phyloP scores from a whole-genome alignment of 2,888 invertebrate species.

The Acanthosepion esculentum region DNA sequence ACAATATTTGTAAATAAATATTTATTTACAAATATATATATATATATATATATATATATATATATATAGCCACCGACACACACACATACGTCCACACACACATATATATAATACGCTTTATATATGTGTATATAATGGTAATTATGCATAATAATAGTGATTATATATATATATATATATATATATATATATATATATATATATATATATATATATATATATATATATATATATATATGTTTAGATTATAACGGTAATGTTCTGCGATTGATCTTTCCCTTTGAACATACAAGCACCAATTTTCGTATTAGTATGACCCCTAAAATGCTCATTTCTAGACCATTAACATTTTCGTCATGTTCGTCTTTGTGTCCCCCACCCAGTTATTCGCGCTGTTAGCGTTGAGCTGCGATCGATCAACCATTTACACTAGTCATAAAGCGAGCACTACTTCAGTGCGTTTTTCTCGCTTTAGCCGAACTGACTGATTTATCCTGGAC shows the following conservation, averaged over 20 bases:
- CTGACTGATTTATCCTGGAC: neutral
- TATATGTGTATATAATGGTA: neutral
- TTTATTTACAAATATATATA: too few relatives aligned
- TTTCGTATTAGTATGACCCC: neutral
- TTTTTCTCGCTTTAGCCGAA: neutral
- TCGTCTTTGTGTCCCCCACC: too few relatives aligned
- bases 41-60: neutral
- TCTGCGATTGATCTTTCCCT: neutral
- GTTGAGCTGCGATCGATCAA: neutral
- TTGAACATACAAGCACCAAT: neutral
- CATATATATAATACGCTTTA: too few relatives aligned
- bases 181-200: conserved; percentile 2
- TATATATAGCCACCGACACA: neutral
- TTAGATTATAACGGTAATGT: neutral
- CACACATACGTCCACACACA: too few relatives aligned
- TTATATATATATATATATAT: conserved; percentile 24
- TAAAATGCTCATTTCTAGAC: neutral
- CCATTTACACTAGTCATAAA: neutral
- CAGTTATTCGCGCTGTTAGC: neutral
- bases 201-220: conserved; percentile 2
- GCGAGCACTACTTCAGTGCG: neutral
- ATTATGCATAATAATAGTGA: neutral
- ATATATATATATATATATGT: neutral
- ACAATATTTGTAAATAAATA: too few relatives aligned
- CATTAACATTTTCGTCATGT: neutral